Evolutionary conservation across 2,113 vertebrate genomes (phyloP).

Genomic region (Rhinolophus sinicus): DNA sequence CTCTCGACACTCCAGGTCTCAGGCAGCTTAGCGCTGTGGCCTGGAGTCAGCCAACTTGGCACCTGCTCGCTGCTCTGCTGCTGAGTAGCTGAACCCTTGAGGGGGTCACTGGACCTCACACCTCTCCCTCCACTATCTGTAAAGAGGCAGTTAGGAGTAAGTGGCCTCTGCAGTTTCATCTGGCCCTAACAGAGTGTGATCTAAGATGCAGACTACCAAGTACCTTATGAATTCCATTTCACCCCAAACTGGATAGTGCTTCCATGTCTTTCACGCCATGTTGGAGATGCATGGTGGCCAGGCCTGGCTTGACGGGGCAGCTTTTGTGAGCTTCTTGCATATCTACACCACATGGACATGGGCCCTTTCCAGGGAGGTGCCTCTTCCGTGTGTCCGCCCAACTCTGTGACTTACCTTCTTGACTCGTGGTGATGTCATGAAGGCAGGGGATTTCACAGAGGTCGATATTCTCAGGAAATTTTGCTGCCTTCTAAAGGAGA

Average conservation of each 20-base stretch:
- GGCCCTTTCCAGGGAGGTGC: background rate
- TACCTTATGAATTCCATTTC: background rate
- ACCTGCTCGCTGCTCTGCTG: background rate
- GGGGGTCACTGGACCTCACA: background rate
- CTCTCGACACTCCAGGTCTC: background rate
- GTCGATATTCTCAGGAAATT: background rate
- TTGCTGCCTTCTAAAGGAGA: background rate
- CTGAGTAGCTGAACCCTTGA: fast-evolving
- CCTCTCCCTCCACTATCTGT: too few relatives aligned
- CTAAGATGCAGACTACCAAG: background rate
- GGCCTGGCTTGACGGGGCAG: fast-evolving
- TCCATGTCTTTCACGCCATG: fast-evolving
- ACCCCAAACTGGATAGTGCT: background rate
- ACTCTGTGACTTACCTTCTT: background rate
- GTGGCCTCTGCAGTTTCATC: background rate
- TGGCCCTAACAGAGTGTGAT: background rate
- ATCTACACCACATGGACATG: background rate
- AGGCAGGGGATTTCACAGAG: background rate
- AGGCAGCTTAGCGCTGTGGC: background rate
- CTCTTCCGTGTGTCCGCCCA: background rate
- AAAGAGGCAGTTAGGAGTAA: background rate
- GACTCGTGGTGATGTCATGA: background rate
- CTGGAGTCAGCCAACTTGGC: background rate
- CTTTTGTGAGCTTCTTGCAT: background rate
- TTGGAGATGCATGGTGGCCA: background rate